Percentiles rank a stretch among this genome's conserved stretches.
These are phyloP conservation scores for Oxyteleia sp. DNA, from an alignment of 2,888 invertebrate genomes.

Conservation along the genomic window DNA sequence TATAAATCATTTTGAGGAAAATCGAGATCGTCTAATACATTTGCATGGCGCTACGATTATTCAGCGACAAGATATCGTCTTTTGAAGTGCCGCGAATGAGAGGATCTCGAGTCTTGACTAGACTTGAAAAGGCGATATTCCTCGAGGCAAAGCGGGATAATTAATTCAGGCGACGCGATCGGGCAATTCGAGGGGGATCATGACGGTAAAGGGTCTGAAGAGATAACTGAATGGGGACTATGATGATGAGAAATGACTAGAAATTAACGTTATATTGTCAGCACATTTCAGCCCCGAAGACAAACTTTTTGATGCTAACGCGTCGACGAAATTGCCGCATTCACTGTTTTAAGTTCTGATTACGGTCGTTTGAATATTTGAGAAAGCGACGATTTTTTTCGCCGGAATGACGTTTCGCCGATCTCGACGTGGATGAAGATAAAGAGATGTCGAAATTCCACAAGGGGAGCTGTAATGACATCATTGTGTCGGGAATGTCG, in stretches of 20 bases:
- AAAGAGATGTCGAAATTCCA: too few relatives aligned
- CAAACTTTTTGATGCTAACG: conserved; percentile 32
- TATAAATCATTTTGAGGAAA: conserved; percentile 51
- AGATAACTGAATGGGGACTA: conserved; percentile 45
- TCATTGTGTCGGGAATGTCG: too few relatives aligned
- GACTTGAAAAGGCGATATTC: conserved; percentile 71
- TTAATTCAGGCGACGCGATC: conserved; percentile 71
- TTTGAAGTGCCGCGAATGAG: conserved; percentile 65
- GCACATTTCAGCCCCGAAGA: conserved; percentile 47
- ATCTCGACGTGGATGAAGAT: too few relatives aligned
- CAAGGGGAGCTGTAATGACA: too few relatives aligned
- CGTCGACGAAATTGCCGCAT: conserved; percentile 26
- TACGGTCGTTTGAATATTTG: conserved; percentile 18
- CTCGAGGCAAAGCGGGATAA: conserved; percentile 69
- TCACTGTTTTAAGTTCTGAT: conserved; percentile 30
- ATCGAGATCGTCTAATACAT: conserved; percentile 47
- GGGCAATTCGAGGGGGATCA: conserved; percentile 68
- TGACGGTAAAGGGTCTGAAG: conserved; percentile 64
- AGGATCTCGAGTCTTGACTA: conserved; percentile 65
- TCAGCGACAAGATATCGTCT: conserved; percentile 65
- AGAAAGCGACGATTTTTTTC: too few relatives aligned
- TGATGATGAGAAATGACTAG: conserved; percentile 68
- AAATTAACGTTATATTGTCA: conserved; percentile 68
- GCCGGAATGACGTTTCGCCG: too few relatives aligned
- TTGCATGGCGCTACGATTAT: conserved; percentile 67